Conservation (phyloP, 2,797 vertebrate species). For the Channallabes apus region DNA sequence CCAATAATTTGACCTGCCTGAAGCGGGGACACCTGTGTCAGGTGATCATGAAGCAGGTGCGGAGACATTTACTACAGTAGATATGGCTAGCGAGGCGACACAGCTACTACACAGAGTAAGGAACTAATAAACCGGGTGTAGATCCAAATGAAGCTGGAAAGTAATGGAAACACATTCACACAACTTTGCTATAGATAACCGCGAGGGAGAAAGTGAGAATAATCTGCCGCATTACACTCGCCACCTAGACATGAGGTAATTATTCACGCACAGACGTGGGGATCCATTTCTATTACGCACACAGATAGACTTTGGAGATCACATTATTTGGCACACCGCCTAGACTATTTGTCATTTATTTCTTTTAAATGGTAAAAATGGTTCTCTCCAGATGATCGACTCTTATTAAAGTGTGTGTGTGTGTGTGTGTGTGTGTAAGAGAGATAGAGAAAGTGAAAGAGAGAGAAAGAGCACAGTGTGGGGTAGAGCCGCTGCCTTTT, state of each 20-base stretch:
- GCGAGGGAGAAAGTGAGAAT: background rate
- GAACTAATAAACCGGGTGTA: background rate
- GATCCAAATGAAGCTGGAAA: background rate
- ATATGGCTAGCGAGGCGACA: background rate
- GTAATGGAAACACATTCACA: background rate
- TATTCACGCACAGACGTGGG: constrained; percentile 13
- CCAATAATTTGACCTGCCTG: no score
- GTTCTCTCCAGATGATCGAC: background rate
- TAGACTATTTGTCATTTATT: constrained; percentile 7
- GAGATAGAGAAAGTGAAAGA: background rate
- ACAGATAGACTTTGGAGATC: constrained; percentile 11
- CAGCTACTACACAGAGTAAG: background rate
- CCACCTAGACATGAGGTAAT: constrained; percentile 12
- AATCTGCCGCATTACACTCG: background rate
- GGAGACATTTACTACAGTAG: background rate
- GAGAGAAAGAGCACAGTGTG: background rate
- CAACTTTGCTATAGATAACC: background rate
- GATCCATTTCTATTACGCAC: constrained; percentile 24
- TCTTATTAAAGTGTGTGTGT: background rate
- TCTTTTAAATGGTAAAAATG: constrained; percentile 14
- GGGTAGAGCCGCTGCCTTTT: background rate
- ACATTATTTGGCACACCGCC: background rate
- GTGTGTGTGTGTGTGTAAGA: background rate
- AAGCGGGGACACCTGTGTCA: no score
- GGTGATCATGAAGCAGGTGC: background rate